Evolutionary conservation across 2,888 invertebrate species (phyloP), one percentile per base, ranked within the genome.

Genomic region (Sinhomidia bicolor): DNA sequence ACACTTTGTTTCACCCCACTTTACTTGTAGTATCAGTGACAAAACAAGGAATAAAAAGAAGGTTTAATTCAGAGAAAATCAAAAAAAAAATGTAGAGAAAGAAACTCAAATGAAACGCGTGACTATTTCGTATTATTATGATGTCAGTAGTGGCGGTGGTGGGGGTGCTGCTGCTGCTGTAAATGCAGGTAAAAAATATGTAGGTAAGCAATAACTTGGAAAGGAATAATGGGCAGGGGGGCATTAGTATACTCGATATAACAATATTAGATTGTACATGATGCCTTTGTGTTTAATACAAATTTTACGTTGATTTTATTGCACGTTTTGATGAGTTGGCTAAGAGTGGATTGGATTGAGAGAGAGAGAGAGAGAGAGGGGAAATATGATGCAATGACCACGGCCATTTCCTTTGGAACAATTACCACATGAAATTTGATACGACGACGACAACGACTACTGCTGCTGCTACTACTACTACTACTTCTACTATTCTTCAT

Each of bases 41-140:
- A 26, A n/a, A 62, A n/a, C 60, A 60, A 26, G 60, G 12, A 60
- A 26, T 60, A 26, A 60, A 29, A 57, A n/a, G n/a, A 62, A 62
- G 62, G 29, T 62, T 62, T 62, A 29, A 62, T 62, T 62, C 62
- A 23, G 29, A 62, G 29, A 26, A 62, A 29, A 23, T 23, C 0
- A 60, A 23, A 29, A 29, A 29, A 62, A 29, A 62, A 26, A 62
- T 29, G n/a, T n/a, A n/a, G n/a, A n/a, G n/a, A n/a, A n/a, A n/a
- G 29, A 62, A 62, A 57, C 23, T 36, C 3, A 36, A 36, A 36
- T 36, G 51, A 54, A 54, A 17, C 51, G 57, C 57, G 57, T 57
- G 57, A 57, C 57, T 20, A 57, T 57, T n/a, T 57, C 57, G 17
- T 57, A 57, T 57, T 57, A 57, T 17, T 54, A 17, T 57, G 17